These are phyloP conservation scores for Helicoverpa assulta DNA, from an alignment of 2,888 invertebrate genomes.

Conservation along the genomic window DNA sequence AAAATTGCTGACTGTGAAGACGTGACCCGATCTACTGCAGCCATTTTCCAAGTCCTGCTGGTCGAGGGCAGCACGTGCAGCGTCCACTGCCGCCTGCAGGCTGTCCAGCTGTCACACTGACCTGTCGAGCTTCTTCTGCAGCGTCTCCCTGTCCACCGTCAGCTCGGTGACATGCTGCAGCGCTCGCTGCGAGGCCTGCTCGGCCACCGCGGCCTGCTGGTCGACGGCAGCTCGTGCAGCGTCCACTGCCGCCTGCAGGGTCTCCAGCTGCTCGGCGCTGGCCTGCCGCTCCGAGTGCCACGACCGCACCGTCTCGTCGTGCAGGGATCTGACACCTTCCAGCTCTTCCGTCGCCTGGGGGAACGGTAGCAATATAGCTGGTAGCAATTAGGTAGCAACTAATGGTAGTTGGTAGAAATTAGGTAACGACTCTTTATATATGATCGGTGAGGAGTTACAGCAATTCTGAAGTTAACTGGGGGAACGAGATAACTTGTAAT, in stretches of 20 bases:
- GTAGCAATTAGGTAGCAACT: not conserved
- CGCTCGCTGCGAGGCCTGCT: slow-evolving; percentile 68
- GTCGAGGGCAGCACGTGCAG: slow-evolving; percentile 58
- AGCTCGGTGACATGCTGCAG: slow-evolving; percentile 82
- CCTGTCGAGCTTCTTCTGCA: slow-evolving; percentile 83
- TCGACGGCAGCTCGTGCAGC: slow-evolving; percentile 59
- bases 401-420: too few relatives aligned
- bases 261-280: slow-evolving; percentile 59
- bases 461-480: too few relatives aligned
- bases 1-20: too few relatives aligned
- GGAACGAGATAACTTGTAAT: too few relatives aligned
- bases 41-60: not conserved
- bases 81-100: slow-evolving; percentile 50
- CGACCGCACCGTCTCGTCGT: slow-evolving; percentile 85
- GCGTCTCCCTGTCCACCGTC: slow-evolving; percentile 83
- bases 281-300: slow-evolving; percentile 76
- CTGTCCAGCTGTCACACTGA: slow-evolving; percentile 60
- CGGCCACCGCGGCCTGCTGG: slow-evolving; percentile 63
- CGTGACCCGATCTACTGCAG: too few relatives aligned
- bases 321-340: slow-evolving; percentile 87
- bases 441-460: too few relatives aligned
- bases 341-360: slow-evolving; percentile 84
- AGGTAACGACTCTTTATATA: too few relatives aligned
- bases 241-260: slow-evolving; percentile 50
- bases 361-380: not conserved